Percentiles rank a stretch among this genome's conserved stretches.
Evolutionary conservation across 2,888 invertebrate genomes (phyloP).

Genomic region (Syritta pipiens): DNA sequence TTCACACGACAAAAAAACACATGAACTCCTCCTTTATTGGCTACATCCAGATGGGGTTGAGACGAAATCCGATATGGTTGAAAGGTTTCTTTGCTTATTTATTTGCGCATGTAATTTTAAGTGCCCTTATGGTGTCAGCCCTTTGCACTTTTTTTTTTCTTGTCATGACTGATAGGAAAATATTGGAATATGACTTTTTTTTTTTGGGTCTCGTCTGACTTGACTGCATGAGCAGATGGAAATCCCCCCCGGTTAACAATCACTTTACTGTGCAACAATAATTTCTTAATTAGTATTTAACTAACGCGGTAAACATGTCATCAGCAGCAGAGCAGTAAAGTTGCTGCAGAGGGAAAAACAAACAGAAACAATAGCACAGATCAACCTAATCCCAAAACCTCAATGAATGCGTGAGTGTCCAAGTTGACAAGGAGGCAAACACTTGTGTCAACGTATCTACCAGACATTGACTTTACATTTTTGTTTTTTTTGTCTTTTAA

Average conservation of each 20-base stretch:
- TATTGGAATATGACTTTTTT: no score
- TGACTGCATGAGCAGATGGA: no score
- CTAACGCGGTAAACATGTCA: conserved; percentile 33
- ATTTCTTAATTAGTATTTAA: conserved; percentile 59
- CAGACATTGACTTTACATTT: conserved; percentile 52
- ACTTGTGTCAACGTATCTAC: conserved; percentile 60
- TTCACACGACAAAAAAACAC: conserved; percentile 44
- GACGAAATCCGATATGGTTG: conserved; percentile 76
- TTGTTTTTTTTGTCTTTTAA: conserved; percentile 8
- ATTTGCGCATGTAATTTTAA: background rate
- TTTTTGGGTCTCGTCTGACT: no score
- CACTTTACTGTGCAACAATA: conserved; percentile 50
- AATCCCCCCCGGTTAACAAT: no score
- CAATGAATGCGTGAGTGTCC: conserved; percentile 54
- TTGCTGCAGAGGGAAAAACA: conserved; percentile 29
- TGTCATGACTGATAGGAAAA: no score
- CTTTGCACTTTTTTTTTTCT: no score
- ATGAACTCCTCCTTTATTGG: conserved; percentile 49
- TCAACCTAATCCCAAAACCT: conserved; percentile 43
- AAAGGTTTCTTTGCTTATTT: conserved; percentile 72
- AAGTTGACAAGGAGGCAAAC: conserved; percentile 52
- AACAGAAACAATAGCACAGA: conserved; percentile 57
- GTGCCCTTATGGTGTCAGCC: background rate
- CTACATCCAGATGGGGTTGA: conserved; percentile 27
- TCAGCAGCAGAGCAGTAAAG: conserved; percentile 12